Evolutionary conservation across 2,113 vertebrate genomes (phyloP).

Genomic region (Riparia riparia): DNA sequence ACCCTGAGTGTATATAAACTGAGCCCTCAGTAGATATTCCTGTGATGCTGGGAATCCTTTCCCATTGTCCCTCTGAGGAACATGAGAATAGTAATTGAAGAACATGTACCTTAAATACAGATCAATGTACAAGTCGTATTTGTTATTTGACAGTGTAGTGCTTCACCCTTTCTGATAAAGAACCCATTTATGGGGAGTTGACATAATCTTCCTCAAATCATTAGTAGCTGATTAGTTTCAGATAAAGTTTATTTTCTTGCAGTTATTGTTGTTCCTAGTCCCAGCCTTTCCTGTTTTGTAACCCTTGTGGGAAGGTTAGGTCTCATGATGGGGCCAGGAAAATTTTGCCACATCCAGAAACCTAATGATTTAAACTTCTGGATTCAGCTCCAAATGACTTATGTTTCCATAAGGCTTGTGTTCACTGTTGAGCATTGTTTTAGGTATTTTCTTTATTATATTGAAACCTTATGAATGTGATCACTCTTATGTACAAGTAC

Average conservation of each 20-base stretch:
- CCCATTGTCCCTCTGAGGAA: neutral
- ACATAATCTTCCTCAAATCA: neutral
- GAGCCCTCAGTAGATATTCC: neutral
- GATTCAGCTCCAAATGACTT: neutral
- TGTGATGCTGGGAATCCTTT: neutral
- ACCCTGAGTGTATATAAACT: neutral
- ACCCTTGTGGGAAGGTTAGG: neutral
- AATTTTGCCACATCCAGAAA: neutral
- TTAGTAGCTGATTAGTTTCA: neutral
- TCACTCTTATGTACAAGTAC: neutral
- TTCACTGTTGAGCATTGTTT: neutral
- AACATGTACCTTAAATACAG: neutral
- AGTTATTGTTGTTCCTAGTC: neutral
- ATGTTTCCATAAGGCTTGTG: neutral
- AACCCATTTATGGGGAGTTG: neutral
- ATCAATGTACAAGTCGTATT: neutral
- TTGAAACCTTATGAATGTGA: neutral
- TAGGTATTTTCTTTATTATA: neutral
- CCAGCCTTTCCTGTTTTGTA: neutral
- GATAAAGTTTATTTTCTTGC: neutral
- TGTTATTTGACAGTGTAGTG: neutral
- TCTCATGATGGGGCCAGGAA: neutral
- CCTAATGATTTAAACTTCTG: neutral
- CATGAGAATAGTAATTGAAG: neutral
- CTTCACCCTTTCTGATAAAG: neutral